phyloP scores from a whole-genome alignment of 30 jellyfish, hydroid and myxozoan species.

The Cassiopea andromeda region DNA sequence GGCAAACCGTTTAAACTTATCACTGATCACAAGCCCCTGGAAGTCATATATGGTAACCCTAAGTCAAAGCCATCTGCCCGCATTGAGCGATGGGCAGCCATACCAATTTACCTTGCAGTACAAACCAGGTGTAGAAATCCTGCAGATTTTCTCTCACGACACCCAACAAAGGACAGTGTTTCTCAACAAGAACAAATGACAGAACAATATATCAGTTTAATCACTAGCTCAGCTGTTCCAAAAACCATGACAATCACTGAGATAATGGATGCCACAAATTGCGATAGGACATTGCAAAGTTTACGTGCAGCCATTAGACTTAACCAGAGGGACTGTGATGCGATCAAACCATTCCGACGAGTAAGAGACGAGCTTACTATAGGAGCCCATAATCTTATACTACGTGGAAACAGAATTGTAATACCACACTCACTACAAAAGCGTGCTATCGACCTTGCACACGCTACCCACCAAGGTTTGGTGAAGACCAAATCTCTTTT shows the following conservation, averaged over 20 bases:
- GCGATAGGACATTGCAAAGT: background rate
- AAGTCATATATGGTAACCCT: background rate
- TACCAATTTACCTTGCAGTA: background rate
- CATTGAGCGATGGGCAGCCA: background rate
- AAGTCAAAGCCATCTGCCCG: background rate
- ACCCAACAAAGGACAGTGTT: background rate
- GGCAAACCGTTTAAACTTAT: background rate
- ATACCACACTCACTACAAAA: too few relatives aligned
- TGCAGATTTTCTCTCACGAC: background rate
- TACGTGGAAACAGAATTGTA: too few relatives aligned
- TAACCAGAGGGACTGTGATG: background rate
- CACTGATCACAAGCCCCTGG: background rate
- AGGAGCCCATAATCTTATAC: background rate
- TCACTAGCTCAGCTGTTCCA: background rate
- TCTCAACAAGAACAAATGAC: background rate
- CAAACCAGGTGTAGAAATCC: background rate
- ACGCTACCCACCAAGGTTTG: too few relatives aligned
- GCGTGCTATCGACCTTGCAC: too few relatives aligned
- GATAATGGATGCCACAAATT: background rate
- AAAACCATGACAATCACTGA: background rate
- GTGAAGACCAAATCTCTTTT: too few relatives aligned
- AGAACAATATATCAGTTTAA: background rate
- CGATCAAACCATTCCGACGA: background rate
- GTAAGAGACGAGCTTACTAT: background rate
- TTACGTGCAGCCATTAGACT: background rate